Percentiles rank a stretch among this genome's conserved stretches.
Evolutionary conservation across 2,888 invertebrate species (phyloP).

Genomic region (Trichopria drosophilae): DNA sequence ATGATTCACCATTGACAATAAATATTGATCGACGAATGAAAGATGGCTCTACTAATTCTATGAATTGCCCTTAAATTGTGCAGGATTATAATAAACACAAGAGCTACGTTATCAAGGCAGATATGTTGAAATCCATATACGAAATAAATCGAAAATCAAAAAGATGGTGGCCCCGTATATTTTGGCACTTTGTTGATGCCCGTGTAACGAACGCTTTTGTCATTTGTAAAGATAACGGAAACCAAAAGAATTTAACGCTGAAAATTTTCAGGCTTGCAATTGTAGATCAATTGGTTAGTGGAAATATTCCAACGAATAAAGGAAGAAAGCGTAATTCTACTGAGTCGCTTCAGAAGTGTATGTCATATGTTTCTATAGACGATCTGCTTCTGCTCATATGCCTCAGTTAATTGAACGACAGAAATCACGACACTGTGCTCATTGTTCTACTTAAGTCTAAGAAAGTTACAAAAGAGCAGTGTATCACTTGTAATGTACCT

Average conservation of each 20-base stretch:
- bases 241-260: slow-evolving; percentile 15
- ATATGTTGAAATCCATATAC: slow-evolving; percentile 36
- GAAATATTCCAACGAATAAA: neutral
- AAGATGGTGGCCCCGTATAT: too few relatives aligned
- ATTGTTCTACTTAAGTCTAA: neutral
- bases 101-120: slow-evolving; percentile 44
- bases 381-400: slow-evolving; percentile 4
- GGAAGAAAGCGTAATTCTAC: neutral
- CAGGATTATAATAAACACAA: slow-evolving; percentile 42
- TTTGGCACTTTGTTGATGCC: slow-evolving; percentile 42
- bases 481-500: neutral
- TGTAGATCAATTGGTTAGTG: neutral
- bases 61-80: slow-evolving; percentile 37
- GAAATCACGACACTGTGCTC: slow-evolving; percentile 11
- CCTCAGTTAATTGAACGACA: neutral
- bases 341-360: neutral
- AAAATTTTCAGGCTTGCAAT: neutral
- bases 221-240: neutral
- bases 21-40: slow-evolving; percentile 37
- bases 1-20: slow-evolving; percentile 30
- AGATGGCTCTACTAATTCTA: slow-evolving; percentile 33
- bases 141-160: too few relatives aligned
- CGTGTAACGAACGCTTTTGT: slow-evolving; percentile 37
- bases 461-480: neutral
- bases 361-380: slow-evolving; percentile 7